A percentile compares a stretch with the other conserved stretches of the same genome.
phyloP scores from a whole-genome alignment of 2,113 vertebrate genomes.

The Muntiacus reevesi region DNA sequence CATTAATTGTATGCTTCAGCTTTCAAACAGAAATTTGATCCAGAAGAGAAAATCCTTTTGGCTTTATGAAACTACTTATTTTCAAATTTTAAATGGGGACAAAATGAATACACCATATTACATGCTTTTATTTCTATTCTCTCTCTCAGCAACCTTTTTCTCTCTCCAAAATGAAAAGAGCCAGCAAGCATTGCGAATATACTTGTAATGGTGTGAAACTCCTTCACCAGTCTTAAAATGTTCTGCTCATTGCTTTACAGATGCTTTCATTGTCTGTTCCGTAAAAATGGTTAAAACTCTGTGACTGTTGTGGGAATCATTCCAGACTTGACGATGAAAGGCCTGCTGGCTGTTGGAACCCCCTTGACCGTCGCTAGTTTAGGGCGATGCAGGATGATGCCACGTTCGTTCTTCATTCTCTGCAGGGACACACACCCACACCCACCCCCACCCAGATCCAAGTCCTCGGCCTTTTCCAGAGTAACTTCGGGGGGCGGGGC shows the following conservation, averaged over 20 bases:
- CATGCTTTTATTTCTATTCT: not conserved
- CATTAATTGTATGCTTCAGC: not conserved
- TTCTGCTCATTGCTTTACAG: not conserved
- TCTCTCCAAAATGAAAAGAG: not conserved
- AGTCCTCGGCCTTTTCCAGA: not conserved
- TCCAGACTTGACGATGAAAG: not conserved
- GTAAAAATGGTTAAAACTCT: not conserved
- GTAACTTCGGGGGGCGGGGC: not conserved
- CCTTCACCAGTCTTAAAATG: not conserved
- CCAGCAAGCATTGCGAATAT: not conserved
- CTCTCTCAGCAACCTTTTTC: not conserved
- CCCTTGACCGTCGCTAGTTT: fast-evolving
- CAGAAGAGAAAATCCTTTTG: not conserved
- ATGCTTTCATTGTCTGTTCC: not conserved
- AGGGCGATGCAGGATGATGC: not conserved
- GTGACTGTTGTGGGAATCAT: not conserved
- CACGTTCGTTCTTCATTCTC: not conserved
- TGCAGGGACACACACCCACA: not conserved
- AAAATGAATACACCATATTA: not conserved
- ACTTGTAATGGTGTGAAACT: not conserved
- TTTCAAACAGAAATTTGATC: slow-evolving; percentile 36
- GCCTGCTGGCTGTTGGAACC: too few relatives aligned
- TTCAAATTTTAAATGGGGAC: slow-evolving; percentile 8
- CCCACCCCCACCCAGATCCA: fast-evolving
- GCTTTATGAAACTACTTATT: slow-evolving; percentile 31